Evolutionary conservation across 1,140 invertebrate species (phyloP), one percentile per base, ranked within the genome.

Genomic region (Zaprionus inermis): DNA sequence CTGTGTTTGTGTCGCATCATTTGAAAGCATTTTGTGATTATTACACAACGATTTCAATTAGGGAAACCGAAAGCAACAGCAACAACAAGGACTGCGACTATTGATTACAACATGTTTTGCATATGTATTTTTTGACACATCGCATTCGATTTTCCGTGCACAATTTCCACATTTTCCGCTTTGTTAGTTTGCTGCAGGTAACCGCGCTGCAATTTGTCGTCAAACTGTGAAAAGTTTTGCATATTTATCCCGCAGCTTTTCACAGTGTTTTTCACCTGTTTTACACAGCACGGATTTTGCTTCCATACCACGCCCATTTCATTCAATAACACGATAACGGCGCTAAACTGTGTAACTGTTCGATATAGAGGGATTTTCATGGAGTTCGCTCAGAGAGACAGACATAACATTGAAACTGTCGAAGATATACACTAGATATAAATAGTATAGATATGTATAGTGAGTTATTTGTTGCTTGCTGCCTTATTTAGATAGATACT

Each of bases 301-400:
- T 3, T 5, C 24, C 51, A 41, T 32, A 28, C 77, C 76, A 79
- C 81, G 80, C 72, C 80, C 80, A 69, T 55, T 84, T 85, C 61
- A 85, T 85, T 85, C 57, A 70, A 69, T 77, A 32, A 61, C 30
- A 3, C 14, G 59, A 22, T 61, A 60, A 60, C 7, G 9, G 18
- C n/a, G 46, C 34, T 18, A 32, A 32, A 46, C 44, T 49, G 49
- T 28, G 4, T 22, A 49, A 49, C 44, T 2, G 11, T 22, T 7
- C 9, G 3, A 28, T 28, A 28, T 28, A 28, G 24, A 28, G 24
- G 24, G 18, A 5, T 49, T 22, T 9, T 10, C 30, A 32, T 32
- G 1, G 30, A 32, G 30, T 7, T 32, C 22, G 1, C 4, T 2
- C 22, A 1, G 4, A 24, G 4, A 5, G 24, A 28, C 3, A 28